These are phyloP conservation scores for Eupeodes corollae DNA, from an alignment of 1,140 invertebrate genomes.

Conservation along the genomic window DNA sequence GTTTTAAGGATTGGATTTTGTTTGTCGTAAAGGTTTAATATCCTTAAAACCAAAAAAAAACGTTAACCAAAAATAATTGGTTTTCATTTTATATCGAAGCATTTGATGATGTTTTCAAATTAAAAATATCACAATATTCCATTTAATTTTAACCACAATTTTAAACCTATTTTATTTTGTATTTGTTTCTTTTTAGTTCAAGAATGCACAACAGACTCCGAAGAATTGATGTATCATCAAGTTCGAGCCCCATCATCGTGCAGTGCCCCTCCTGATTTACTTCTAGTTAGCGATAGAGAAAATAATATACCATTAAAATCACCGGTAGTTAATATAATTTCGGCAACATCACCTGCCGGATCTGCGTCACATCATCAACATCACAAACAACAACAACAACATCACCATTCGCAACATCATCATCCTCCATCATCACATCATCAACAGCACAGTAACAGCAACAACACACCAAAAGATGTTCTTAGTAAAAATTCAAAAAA, in stretches of 20 bases:
- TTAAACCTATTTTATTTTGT: slow-evolving; percentile 1
- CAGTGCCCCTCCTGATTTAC: slow-evolving; percentile 34
- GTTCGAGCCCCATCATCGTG: slow-evolving; percentile 35
- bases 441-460: background rate
- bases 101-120: too few species aligned
- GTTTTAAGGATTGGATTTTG: too few species aligned
- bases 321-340: slow-evolving; percentile 33
- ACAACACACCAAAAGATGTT: background rate
- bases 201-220: slow-evolving; percentile 37
- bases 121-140: too few species aligned
- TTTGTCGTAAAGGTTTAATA: too few species aligned
- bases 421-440: background rate
- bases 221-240: slow-evolving; percentile 37
- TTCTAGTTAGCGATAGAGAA: slow-evolving; percentile 36
- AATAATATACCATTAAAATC: slow-evolving; percentile 34
- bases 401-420: background rate
- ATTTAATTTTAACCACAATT: background rate
- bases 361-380: slow-evolving; percentile 2
- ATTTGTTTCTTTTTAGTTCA: slow-evolving; percentile 23
- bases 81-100: too few species aligned
- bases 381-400: slow-evolving; percentile 7
- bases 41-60: too few species aligned
- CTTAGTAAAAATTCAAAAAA: too few species aligned
- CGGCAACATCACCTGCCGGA: slow-evolving; percentile 9
- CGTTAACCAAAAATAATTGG: too few species aligned